Conservation (phyloP, 2,797 vertebrate genomes). For the Melanotaenia nigrans region DNA sequence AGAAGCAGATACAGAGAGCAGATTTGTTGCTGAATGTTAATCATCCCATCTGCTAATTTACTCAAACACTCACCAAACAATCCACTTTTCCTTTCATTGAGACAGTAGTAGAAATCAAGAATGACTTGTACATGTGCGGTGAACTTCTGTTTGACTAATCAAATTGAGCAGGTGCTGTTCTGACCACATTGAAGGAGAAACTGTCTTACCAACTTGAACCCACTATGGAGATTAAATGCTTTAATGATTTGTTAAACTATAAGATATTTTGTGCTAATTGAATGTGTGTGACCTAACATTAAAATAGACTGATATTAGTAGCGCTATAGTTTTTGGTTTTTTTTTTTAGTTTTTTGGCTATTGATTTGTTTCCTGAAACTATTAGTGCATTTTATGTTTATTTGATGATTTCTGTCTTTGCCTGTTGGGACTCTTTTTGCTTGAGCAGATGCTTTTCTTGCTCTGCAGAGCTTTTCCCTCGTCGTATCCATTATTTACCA, state of each 20-base stretch:
- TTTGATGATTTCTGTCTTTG: neutral
- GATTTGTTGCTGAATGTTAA: conserved; percentile 59
- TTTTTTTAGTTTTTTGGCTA: neutral
- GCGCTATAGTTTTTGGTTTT: neutral
- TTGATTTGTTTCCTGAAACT: neutral
- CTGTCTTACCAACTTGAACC: neutral
- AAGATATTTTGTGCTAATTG: neutral
- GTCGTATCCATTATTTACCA: conserved; percentile 38
- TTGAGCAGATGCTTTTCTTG: conserved; percentile 24
- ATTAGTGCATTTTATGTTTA: too few species aligned
- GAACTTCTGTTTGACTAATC: neutral
- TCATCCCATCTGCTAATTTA: conserved; percentile 53
- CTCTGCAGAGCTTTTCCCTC: conserved; percentile 25
- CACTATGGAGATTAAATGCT: neutral
- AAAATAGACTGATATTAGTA: neutral
- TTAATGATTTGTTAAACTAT: neutral
- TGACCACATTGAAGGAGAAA: neutral
- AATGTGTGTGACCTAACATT: neutral
- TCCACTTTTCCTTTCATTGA: conserved; percentile 26
- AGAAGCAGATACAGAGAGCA: conserved; percentile 36
- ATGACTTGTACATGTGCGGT: conserved; percentile 10
- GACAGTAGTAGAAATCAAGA: conserved; percentile 39
- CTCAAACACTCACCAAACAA: conserved; percentile 23
- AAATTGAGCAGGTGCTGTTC: neutral
- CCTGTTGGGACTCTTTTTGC: conserved; percentile 17